Evolutionary conservation across 37 sponge, comb jelly and placozoan species (phyloP).

Genomic region (Cladorhizidae sp.): DNA sequence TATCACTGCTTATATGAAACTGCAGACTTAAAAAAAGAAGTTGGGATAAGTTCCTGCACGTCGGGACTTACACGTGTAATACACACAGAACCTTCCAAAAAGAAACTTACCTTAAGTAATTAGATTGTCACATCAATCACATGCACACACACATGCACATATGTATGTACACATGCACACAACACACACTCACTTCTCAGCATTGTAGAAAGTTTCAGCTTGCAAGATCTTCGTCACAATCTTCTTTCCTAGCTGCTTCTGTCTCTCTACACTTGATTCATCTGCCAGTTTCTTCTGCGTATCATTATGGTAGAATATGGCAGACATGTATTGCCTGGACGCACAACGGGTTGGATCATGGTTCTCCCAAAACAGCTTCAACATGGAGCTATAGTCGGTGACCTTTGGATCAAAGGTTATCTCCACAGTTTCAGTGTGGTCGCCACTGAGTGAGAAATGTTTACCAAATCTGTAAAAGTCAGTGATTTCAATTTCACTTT

Average conservation of each 20-base stretch:
- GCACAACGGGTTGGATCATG: conserved; percentile 87
- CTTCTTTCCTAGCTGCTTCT: conserved; percentile 63
- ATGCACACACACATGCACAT: no score
- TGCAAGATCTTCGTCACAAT: conserved; percentile 74
- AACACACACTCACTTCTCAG: conserved; percentile 86
- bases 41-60: no score
- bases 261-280: conserved; percentile 73
- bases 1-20: no score
- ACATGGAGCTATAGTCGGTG: conserved; percentile 65
- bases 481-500: neutral
- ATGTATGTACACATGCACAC: no score
- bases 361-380: conserved; percentile 92
- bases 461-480: conserved; percentile 43
- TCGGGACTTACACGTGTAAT: no score
- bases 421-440: conserved; percentile 95
- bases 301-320: conserved; percentile 89
- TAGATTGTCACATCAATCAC: no score
- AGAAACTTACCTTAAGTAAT: no score
- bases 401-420: conserved; percentile 79
- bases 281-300: conserved; percentile 85
- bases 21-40: no score
- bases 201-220: conserved; percentile 87
- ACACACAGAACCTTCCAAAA: no score
- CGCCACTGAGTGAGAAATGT: conserved; percentile 87
- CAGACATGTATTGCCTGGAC: conserved; percentile 97